These are phyloP conservation scores for Ginglymostoma cirratum DNA, from an alignment of 2,113 vertebrate genomes.

Conservation along the genomic window DNA sequence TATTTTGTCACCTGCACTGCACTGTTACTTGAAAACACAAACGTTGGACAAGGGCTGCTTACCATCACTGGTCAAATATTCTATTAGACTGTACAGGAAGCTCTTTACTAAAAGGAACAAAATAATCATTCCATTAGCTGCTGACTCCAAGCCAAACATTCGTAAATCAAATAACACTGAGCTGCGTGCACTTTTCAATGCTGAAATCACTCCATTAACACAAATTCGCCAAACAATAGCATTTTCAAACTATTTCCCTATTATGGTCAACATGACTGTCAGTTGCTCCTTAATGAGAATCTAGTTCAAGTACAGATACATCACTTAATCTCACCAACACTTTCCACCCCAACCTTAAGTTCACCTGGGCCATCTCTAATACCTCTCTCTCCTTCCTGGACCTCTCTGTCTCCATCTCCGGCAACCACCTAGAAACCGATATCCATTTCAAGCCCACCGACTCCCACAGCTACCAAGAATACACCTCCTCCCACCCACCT, in stretches of 20 bases:
- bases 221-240: not conserved
- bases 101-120: slow-evolving; percentile 24
- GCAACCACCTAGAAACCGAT: no score
- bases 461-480: no score
- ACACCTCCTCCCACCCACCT: no score
- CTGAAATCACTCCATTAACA: not conserved
- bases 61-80: not conserved
- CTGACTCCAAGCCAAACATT: slow-evolving; percentile 12
- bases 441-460: no score
- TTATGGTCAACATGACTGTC: not conserved
- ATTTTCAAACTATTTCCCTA: not conserved
- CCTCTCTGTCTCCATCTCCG: no score
- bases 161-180: not conserved
- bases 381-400: no score
- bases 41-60: not conserved
- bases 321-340: no score
- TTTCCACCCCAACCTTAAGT: no score
- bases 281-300: not conserved
- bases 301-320: not conserved
- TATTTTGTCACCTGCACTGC: not conserved
- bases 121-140: slow-evolving; percentile 10
- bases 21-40: not conserved
- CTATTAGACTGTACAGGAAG: slow-evolving; percentile 22
- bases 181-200: not conserved
- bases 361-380: no score